These are phyloP conservation scores for Caradrina clavipalpis DNA, from an alignment of 2,888 invertebrate species.

Conservation along the genomic window DNA sequence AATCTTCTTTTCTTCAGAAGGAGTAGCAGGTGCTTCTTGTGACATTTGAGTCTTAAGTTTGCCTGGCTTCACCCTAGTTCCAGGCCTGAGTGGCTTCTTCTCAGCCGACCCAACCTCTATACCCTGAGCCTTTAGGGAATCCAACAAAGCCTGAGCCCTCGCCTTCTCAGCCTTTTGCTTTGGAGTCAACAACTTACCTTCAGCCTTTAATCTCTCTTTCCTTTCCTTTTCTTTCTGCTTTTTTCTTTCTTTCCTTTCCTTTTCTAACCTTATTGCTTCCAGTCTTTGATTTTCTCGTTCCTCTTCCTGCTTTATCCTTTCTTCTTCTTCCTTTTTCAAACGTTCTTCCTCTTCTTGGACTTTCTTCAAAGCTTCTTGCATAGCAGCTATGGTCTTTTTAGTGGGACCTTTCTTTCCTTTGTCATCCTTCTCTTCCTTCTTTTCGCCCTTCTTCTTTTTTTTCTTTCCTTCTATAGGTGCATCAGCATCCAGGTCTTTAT, in stretches of 20 bases:
- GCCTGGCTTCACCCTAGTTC: constrained; percentile 94
- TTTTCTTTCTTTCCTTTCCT: constrained; percentile 96
- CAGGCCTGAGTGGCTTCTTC: constrained; percentile 91
- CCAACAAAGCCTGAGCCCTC: constrained; percentile 96
- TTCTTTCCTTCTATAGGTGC: constrained; percentile 83
- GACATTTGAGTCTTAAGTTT: constrained; percentile 93
- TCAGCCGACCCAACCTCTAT: constrained; percentile 94
- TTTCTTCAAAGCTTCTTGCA: constrained; percentile 97
- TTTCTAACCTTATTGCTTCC: constrained; percentile 95
- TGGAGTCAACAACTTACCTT: constrained; percentile 97
- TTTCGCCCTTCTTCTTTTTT: constrained; percentile 87
- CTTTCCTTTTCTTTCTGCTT: constrained; percentile 98
- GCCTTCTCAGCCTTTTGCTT: constrained; percentile 98
- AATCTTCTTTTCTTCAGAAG: constrained; percentile 86
- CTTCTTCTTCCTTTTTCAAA: constrained; percentile 94
- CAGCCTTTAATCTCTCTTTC: constrained; percentile 98
- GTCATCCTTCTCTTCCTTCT: constrained; percentile 87
- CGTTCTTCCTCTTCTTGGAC: constrained; percentile 97
- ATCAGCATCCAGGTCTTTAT: constrained; percentile 81
- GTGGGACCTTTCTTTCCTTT: constrained; percentile 94
- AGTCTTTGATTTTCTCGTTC: constrained; percentile 93
- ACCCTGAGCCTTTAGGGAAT: constrained; percentile 97
- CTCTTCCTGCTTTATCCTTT: constrained; percentile 93
- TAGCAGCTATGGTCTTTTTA: constrained; percentile 96
- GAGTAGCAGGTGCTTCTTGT: constrained; percentile 88